phyloP scores from a whole-genome alignment of 2,113 vertebrate genomes.

The Edolisoma coerulescens region DNA sequence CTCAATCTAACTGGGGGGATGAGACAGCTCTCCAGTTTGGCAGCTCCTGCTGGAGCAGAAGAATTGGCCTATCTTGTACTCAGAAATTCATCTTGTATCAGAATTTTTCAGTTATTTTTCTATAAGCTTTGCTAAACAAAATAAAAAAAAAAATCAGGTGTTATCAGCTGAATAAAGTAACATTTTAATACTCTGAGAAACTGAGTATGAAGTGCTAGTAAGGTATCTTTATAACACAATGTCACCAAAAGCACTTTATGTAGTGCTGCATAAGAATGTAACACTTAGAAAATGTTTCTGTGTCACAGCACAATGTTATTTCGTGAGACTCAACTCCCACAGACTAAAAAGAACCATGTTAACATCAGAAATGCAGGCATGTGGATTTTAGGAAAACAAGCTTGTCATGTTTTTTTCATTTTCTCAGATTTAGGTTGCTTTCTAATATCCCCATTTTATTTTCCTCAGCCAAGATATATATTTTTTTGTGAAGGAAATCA shows the following conservation, averaged over 20 bases:
- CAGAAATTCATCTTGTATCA: background rate
- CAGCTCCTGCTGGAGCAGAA: background rate
- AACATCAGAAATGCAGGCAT: background rate
- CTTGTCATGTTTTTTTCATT: background rate
- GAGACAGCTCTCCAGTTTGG: background rate
- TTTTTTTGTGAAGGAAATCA: background rate
- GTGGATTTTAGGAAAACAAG: background rate
- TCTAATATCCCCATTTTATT: background rate
- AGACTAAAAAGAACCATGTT: background rate
- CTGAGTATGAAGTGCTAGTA: background rate
- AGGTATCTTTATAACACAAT: background rate
- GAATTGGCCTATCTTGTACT: background rate
- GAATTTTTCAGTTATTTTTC: background rate
- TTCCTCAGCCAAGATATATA: background rate
- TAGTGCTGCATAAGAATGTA: background rate
- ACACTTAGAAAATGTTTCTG: background rate
- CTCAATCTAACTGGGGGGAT: background rate
- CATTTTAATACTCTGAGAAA: background rate
- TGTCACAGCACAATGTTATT: background rate
- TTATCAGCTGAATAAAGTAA: background rate
- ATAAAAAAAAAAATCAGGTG: background rate
- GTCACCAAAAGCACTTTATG: background rate
- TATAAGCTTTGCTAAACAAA: background rate
- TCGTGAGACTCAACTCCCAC: background rate
- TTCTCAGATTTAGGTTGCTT: background rate